Conservation (phyloP, 2,888 invertebrate genomes). For the Digitonthophagus gazella region DNA sequence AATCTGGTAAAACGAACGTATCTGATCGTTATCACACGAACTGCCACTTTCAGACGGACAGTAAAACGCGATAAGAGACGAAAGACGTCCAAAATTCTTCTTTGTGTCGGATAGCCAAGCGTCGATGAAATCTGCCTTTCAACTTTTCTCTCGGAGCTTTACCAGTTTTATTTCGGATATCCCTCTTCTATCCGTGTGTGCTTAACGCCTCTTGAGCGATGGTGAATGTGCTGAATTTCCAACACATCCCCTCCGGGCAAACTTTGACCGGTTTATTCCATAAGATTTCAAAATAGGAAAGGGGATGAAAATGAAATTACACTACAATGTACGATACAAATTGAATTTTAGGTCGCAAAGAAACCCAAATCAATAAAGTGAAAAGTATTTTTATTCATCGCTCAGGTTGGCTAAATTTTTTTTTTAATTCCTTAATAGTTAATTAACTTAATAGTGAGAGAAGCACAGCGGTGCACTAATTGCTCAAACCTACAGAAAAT, state of each 20-base stretch:
- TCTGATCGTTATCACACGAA: not conserved
- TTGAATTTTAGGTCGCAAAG: not conserved
- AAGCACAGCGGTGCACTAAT: conserved; percentile 21
- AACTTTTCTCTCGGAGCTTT: not conserved
- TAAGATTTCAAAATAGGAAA: not conserved
- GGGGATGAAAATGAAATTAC: not conserved
- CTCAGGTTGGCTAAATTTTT: too few species aligned
- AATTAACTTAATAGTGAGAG: conserved; percentile 26
- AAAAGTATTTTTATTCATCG: too few species aligned
- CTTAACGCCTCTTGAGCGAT: not conserved
- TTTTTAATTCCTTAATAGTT: not conserved
- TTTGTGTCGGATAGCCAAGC: not conserved
- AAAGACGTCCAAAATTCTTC: not conserved
- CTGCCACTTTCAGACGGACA: too few species aligned
- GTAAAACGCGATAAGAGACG: not conserved
- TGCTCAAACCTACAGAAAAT: conserved; percentile 29
- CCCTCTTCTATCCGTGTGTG: not conserved
- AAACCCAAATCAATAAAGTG: not conserved
- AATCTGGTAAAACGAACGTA: too few species aligned
- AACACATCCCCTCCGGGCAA: not conserved
- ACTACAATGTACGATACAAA: not conserved
- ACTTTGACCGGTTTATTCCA: not conserved
- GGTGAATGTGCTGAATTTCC: not conserved
- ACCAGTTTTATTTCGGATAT: not conserved
- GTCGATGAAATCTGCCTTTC: not conserved